These are phyloP conservation scores for Sturnira hondurensis DNA, from an alignment of 2,113 vertebrate genomes.

Conservation along the genomic window DNA sequence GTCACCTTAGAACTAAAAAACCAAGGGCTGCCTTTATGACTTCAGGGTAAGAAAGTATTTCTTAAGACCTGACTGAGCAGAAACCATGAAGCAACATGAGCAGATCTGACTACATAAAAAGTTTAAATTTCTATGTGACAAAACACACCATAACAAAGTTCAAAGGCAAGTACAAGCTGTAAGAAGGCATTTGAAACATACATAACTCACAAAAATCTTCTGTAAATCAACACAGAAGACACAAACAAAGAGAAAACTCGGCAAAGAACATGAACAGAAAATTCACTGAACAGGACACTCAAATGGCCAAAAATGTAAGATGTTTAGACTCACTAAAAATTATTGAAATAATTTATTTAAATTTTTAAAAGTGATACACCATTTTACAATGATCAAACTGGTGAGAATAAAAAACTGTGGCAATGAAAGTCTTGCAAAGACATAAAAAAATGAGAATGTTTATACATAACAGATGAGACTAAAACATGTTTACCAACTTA, in stretches of 20 bases:
- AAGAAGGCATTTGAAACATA: not conserved
- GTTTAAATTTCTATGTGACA: not conserved
- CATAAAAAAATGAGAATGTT: not conserved
- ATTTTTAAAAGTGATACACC: not conserved
- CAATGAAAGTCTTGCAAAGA: not conserved
- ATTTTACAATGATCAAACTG: not conserved
- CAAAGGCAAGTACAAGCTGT: not conserved
- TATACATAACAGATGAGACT: not conserved
- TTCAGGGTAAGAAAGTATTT: not conserved
- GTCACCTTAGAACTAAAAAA: not conserved
- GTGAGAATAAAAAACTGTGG: not conserved
- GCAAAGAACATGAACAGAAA: not conserved
- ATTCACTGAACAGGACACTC: not conserved
- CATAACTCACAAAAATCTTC: not conserved
- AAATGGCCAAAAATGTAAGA: not conserved
- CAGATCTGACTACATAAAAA: not conserved
- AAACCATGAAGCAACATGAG: slow-evolving; percentile 1
- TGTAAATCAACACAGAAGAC: not conserved
- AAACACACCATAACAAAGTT: not conserved
- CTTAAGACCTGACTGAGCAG: not conserved
- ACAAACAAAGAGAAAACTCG: not conserved
- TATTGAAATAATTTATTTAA: not conserved
- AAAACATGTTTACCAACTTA: not conserved
- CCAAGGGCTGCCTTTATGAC: not conserved
- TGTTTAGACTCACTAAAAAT: not conserved